Percentiles rank a stretch among this genome's conserved stretches.
phyloP scores from a whole-genome alignment of 2,113 vertebrate species.

The Oreochromis niloticus region DNA sequence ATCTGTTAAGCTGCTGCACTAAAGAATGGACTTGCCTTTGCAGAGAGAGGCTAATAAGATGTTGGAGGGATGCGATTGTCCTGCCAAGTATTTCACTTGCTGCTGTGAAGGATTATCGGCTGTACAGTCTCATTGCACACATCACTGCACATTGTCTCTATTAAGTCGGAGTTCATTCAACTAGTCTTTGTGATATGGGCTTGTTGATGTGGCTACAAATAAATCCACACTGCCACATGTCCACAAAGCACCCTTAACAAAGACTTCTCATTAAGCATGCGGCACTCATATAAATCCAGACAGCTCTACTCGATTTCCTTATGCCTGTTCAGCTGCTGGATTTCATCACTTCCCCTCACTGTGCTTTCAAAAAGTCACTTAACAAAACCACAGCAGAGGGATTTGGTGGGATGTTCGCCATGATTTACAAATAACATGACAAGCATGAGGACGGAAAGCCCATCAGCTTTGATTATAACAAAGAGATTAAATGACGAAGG shows the following conservation, averaged over 20 bases:
- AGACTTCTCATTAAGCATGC: slow-evolving; percentile 12
- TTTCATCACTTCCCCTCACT: background rate
- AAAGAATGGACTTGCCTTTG: background rate
- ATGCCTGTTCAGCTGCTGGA: background rate
- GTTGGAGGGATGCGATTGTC: background rate
- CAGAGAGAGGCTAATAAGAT: background rate
- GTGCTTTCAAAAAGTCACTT: slow-evolving; percentile 2
- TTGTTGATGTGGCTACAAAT: background rate
- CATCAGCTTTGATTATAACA: background rate
- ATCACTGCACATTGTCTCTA: background rate
- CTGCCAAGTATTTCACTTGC: background rate
- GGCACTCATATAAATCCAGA: background rate
- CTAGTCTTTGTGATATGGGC: background rate
- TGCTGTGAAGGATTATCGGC: background rate
- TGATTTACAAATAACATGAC: background rate
- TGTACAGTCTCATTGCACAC: background rate
- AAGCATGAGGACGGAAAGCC: background rate
- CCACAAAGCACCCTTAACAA: background rate
- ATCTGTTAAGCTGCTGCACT: background rate
- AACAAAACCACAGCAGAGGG: background rate
- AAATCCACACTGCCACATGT: background rate
- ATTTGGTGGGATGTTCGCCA: background rate
- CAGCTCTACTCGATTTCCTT: background rate
- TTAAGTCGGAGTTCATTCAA: background rate
- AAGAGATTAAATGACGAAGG: background rate